These are phyloP conservation scores for Saccostrea cuccullata DNA, from an alignment of 1,140 invertebrate genomes.

Conservation along the genomic window DNA sequence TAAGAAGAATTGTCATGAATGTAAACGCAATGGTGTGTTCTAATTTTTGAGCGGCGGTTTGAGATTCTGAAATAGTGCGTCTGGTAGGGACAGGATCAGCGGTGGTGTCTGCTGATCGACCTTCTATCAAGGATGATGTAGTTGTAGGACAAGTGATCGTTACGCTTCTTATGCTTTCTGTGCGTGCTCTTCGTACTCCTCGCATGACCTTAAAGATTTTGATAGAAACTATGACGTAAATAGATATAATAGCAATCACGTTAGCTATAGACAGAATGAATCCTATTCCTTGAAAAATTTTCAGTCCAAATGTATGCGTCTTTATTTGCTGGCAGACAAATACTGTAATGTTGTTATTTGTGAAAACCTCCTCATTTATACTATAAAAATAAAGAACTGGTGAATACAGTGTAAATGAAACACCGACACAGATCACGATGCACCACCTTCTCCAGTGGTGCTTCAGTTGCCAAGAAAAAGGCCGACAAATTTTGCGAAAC, in stretches of 20 bases:
- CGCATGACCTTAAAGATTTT: not conserved
- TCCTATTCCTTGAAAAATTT: not conserved
- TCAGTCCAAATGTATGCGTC: not conserved
- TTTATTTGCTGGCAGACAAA: not conserved
- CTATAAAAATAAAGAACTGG: not conserved
- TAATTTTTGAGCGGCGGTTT: slow-evolving; percentile 19
- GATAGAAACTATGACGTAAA: not conserved
- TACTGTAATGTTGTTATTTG: not conserved
- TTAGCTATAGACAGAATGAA: not conserved
- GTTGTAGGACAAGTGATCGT: not conserved
- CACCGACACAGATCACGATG: not conserved
- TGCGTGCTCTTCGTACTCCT: not conserved
- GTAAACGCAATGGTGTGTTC: slow-evolving; percentile 3
- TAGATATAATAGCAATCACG: not conserved
- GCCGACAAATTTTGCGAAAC: slow-evolving; percentile 1
- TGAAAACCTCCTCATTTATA: not conserved
- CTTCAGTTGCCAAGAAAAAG: not conserved
- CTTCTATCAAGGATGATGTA: not conserved
- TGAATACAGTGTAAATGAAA: not conserved
- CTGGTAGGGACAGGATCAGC: too few relatives aligned
- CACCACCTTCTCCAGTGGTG: not conserved
- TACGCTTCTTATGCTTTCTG: not conserved
- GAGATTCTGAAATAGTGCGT: not conserved
- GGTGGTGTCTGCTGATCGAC: too few relatives aligned
- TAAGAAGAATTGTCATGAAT: not conserved